These are phyloP conservation scores for Beroe ovata DNA, from an alignment of 37 sponge, comb jelly and placozoan genomes.

Conservation along the genomic window DNA sequence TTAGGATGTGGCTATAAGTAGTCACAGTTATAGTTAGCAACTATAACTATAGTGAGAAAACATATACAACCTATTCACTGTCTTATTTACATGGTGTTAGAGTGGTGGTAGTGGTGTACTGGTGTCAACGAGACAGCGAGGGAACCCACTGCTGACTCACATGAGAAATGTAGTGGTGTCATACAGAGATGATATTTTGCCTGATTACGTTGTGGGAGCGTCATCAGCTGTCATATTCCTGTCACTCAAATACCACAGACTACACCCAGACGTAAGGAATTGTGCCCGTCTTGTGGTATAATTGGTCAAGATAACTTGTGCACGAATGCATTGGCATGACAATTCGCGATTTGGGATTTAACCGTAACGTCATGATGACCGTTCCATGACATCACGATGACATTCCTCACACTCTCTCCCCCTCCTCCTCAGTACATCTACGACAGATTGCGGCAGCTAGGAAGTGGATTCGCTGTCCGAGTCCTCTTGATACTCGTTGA, in stretches of 20 bases:
- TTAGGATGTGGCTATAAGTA: too few relatives aligned
- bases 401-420: neutral
- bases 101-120: constrained; percentile 14
- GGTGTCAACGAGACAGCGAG: constrained; percentile 18
- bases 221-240: neutral
- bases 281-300: too few relatives aligned
- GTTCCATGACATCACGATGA: neutral
- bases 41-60: too few relatives aligned
- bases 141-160: constrained; percentile 23
- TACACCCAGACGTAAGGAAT: constrained; percentile 46
- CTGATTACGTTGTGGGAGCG: constrained; percentile 13
- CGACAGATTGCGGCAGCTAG: neutral
- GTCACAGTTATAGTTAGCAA: too few relatives aligned
- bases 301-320: too few relatives aligned
- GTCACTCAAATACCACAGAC: constrained; percentile 36
- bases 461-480: neutral
- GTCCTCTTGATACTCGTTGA: constrained; percentile 18
- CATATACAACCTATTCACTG: too few relatives aligned
- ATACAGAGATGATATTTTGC: constrained; percentile 12
- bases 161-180: constrained; percentile 7
- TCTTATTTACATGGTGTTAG: too few relatives aligned
- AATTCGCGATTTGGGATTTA: too few relatives aligned
- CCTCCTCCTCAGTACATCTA: constrained; percentile 62
- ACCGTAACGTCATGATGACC: neutral
- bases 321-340: too few relatives aligned